A percentile compares a stretch with the other conserved stretches of the same genome.
Conservation (phyloP, 2,113 vertebrate genomes). For the Chaetura pelagica region DNA sequence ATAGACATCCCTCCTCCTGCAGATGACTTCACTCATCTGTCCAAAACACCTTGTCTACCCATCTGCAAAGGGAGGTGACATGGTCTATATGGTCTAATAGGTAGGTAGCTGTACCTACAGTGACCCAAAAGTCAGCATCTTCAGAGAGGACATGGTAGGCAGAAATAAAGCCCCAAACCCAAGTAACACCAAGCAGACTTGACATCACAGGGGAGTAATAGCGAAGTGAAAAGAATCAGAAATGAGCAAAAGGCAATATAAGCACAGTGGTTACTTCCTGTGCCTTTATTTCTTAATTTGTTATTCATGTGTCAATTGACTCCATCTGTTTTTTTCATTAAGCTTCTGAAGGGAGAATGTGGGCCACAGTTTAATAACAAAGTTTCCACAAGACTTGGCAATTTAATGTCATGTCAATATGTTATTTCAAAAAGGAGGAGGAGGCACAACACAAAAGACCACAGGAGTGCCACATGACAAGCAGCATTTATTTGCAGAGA, state of each 20-base stretch:
- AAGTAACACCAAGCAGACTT: neutral
- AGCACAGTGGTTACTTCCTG: constrained; percentile 51
- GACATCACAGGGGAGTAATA: neutral
- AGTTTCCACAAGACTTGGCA: neutral
- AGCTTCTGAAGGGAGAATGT: neutral
- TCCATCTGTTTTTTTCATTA: constrained; percentile 40
- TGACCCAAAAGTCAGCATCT: neutral
- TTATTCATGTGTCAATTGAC: constrained; percentile 30
- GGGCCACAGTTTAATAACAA: neutral
- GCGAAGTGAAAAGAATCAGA: neutral
- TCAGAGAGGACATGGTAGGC: neutral
- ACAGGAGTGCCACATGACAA: neutral
- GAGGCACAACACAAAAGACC: neutral
- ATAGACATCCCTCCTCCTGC: neutral
- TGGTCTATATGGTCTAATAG: neutral
- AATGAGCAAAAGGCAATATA: neutral
- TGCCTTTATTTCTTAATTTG: constrained; percentile 15
- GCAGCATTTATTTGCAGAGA: neutral
- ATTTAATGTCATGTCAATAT: neutral
- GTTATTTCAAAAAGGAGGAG: neutral
- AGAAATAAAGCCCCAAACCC: neutral
- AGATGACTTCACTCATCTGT: neutral
- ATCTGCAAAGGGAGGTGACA: neutral
- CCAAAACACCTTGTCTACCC: neutral
- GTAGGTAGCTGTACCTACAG: neutral